Conservation (phyloP, 92 coral and sea anemone genomes). For the Umimayanthus chanpuru region DNA sequence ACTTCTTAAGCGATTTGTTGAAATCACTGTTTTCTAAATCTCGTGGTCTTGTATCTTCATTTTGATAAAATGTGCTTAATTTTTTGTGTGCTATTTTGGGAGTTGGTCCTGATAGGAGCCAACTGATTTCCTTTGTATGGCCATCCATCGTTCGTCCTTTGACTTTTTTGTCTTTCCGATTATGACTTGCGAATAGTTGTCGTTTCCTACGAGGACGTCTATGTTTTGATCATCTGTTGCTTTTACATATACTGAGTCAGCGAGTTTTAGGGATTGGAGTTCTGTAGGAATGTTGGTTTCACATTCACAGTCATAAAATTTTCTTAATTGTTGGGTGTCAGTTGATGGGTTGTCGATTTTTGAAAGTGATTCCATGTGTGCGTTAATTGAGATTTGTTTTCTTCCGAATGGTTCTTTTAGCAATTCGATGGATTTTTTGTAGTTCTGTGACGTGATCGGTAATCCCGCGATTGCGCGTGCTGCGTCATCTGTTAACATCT, state of each 20-base stretch:
- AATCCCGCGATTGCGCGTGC: too few relatives aligned
- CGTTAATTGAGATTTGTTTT: too few relatives aligned
- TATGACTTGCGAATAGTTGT: conserved; percentile 32
- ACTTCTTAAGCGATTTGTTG: conserved; percentile 3
- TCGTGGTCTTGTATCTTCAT: background rate
- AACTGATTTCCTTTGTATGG: conserved; percentile 48
- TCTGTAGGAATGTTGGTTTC: background rate
- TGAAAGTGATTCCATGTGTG: too few relatives aligned
- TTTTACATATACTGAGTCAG: conserved; percentile 5
- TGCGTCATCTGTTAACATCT: too few relatives aligned
- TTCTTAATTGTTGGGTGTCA: too few relatives aligned
- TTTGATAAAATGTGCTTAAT: background rate
- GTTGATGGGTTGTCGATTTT: too few relatives aligned
- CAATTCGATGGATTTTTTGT: too few relatives aligned
- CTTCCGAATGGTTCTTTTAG: too few relatives aligned
- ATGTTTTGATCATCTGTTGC: conserved; percentile 17
- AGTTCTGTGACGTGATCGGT: too few relatives aligned
- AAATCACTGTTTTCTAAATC: conserved; percentile 3
- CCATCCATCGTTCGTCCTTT: conserved; percentile 42
- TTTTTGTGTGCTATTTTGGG: background rate
- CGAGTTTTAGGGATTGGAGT: conserved; percentile 12
- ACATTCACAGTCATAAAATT: too few relatives aligned
- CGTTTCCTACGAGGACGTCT: conserved; percentile 37
- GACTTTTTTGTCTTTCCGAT: conserved; percentile 44
- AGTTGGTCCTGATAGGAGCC: conserved; percentile 60